Evolutionary conservation across 2,113 vertebrate genomes (phyloP).

Genomic region (Crotalus horridus): DNA sequence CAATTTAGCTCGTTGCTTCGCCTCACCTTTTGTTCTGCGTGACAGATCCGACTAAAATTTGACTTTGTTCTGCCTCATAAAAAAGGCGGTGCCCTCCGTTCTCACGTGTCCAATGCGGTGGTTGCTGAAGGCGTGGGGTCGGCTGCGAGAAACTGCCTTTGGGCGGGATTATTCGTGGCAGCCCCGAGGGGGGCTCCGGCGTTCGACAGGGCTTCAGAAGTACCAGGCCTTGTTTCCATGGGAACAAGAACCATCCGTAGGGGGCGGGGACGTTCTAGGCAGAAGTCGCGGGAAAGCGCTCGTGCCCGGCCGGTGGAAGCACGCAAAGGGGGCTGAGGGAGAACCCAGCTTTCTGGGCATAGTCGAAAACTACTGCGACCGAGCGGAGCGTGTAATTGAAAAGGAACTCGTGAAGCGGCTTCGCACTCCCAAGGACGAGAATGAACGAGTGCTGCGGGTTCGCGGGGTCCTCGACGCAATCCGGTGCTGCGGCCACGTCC

Average conservation of each 20-base stretch:
- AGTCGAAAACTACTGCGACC: neutral
- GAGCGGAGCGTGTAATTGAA: neutral
- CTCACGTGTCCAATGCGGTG: neutral
- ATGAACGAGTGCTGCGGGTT: neutral
- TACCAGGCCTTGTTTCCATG: slow-evolving; percentile 8
- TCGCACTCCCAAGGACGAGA: neutral
- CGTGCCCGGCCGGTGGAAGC: neutral
- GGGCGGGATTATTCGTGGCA: neutral
- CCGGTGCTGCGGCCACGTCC: slow-evolving; percentile 1
- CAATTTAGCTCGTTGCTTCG: fast-evolving
- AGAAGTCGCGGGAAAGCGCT: neutral
- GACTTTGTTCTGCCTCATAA: neutral
- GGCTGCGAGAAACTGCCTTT: neutral
- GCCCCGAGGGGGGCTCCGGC: too few relatives aligned
- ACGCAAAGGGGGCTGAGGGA: neutral
- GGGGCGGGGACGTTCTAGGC: neutral
- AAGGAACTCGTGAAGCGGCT: slow-evolving; percentile 5
- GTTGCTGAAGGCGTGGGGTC: neutral
- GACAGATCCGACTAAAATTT: neutral
- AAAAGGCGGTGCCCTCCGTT: neutral
- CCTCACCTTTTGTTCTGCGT: neutral
- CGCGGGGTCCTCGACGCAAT: neutral
- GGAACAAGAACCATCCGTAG: neutral
- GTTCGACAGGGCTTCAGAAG: neutral
- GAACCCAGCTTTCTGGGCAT: neutral